Evolutionary conservation across 2,888 invertebrate genomes (phyloP), one percentile per base, ranked within the genome.

Genomic region (Cinara cedri): DNA sequence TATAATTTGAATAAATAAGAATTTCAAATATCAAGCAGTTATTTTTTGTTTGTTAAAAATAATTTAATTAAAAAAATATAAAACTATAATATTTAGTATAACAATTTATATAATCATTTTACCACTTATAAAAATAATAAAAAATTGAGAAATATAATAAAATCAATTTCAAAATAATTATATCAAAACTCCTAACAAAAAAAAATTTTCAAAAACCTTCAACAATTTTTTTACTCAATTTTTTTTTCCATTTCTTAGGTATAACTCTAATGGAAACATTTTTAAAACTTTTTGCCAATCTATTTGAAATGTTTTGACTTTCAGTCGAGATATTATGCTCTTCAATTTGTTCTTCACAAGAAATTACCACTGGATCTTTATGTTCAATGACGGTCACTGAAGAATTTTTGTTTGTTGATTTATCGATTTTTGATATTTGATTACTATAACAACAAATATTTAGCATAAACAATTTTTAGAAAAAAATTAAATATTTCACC

Each of bases 171-270:
- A 34, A 34, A 34, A 34, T 6, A n/a, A 34, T 34, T 34, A 34
- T 34, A 34, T 4, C 34, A 34, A 34, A 34, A 34, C 34, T 34
- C 34, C 3, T 34, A 34, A 34, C 6, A 34, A 34, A 34, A 34
- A 34, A 34, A 4, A 4, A 6, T 34, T 34, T 34, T 34, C 34
- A 34, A 34, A 34, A 34, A 34, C 34, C 34, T 34, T 34, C 34
- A 34, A 34, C 34, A 34, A 34, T 72, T 10, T 42, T 71, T 19
- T 65, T 44, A 65, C 19, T 24, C 16, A 34, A 34, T 34, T 71
- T 72, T 60, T 72, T 75, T 54, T 55, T 78, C 57, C 57, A 78
- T 21, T 57, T 57, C 49, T 42, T 34, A 14, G 60, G 74, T 34
- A 49, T 14, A 51, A 63, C 26, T 63, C 63, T 74, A 34, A 19